Base-by-base conservation (phyloP, 2,888 invertebrate genomes). In the Rhopalosiphum nymphaeae region DNA sequence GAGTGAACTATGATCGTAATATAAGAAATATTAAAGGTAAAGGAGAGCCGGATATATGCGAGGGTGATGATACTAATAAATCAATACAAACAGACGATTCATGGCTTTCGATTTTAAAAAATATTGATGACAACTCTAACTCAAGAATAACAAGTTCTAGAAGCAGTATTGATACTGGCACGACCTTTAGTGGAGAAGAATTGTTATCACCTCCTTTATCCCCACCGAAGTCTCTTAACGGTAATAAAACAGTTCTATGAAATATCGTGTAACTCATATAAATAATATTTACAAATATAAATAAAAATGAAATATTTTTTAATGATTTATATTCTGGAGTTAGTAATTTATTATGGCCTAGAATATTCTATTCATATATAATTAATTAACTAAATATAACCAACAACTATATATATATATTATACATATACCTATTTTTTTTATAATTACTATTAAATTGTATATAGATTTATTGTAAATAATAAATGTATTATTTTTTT, bases 1-100 rank as follows among this genome's bases (percentile, higher is more conserved):
- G 98, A 0, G 98, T 98, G 44, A 98, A 98, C 96, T 98, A 98
- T 95, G 98, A 98, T 95, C 97, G 98, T 94, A 98, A 98, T 95
- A 96, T 98, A 94, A 96, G 98, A 53, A 98, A 98, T 95, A 98
- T 98, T 95, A 98, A 98, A 95, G 97, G 98, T 0, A 97, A 97
- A 95, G 97, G 97, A 91, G 97, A 97, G 95, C 97, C 97, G 29
- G 97, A 97, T 92, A 97, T 97, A 0, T 97, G 98, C 44, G 98
- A 98, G 95, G 98, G 98, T 95, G 98, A 98, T 95, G 98, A 97
- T 1, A 96, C 97, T 49, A 97, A 96, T 95, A 98, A 98, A 95
- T 98, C 98, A 61, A 97, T 97, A 95, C 98, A 98, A 96, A 98
- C 98, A 0, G 97, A 97, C 84, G 97, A 98, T 92, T 97, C 97